phyloP scores from a whole-genome alignment of 2,113 vertebrate genomes.

The Camelus bactrianus region DNA sequence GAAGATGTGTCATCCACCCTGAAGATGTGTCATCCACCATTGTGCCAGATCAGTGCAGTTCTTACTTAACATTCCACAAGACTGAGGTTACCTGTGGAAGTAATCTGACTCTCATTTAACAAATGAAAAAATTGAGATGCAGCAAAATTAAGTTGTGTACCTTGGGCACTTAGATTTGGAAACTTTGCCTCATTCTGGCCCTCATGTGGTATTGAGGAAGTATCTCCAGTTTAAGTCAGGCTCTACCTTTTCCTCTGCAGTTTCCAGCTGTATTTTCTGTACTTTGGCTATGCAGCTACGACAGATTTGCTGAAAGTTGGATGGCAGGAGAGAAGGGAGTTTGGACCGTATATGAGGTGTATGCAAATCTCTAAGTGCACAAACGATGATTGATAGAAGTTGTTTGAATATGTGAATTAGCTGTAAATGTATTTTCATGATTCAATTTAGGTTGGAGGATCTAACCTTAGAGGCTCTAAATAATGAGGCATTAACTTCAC shows the following conservation, averaged over 20 bases:
- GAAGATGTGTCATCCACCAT: neutral
- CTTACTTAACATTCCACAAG: neutral
- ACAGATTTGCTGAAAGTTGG: neutral
- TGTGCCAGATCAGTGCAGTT: neutral
- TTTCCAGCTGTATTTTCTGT: neutral
- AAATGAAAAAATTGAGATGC: neutral
- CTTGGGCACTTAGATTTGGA: neutral
- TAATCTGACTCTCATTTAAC: neutral
- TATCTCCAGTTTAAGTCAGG: neutral
- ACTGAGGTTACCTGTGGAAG: neutral
- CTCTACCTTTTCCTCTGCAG: neutral
- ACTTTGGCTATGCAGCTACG: neutral
- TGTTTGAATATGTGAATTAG: constrained; percentile 83
- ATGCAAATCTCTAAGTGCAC: constrained; percentile 68
- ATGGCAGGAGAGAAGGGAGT: neutral
- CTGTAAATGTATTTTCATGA: constrained; percentile 83
- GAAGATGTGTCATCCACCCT: neutral
- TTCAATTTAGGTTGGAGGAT: constrained; percentile 83
- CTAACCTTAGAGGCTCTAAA: constrained; percentile 85
- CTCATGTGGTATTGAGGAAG: neutral
- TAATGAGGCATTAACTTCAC: constrained; percentile 85
- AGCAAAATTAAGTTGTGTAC: neutral
- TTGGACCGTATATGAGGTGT: neutral
- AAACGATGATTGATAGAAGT: constrained; percentile 80
- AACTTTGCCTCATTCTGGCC: neutral